Evolutionary conservation across 2,888 invertebrate genomes (phyloP).

Genomic region (Pachycephus smyrnensis): DNA sequence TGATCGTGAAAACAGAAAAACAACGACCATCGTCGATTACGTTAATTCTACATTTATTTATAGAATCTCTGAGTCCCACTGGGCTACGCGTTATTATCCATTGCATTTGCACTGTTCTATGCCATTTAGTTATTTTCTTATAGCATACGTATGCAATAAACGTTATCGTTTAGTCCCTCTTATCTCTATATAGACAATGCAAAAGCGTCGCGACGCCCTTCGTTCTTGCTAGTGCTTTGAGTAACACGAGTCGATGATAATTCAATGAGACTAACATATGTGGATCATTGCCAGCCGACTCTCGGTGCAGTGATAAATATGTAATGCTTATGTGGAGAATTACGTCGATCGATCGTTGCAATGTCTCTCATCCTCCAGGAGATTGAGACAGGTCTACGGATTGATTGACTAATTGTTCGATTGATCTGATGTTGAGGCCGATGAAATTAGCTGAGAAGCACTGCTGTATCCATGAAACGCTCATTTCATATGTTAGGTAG

Average conservation of each 20-base stretch:
- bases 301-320: slow-evolving; percentile 48
- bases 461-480: slow-evolving; percentile 44
- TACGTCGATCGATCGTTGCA: slow-evolving; percentile 37
- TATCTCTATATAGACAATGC: background rate
- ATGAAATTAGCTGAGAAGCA: slow-evolving; percentile 33
- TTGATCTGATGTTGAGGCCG: background rate
- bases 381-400: background rate
- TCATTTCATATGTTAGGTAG: slow-evolving; percentile 45
- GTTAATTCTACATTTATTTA: slow-evolving; percentile 33
- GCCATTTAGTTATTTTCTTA: background rate
- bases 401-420: background rate
- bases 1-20: slow-evolving; percentile 63
- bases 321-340: slow-evolving; percentile 46
- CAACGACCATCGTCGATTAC: slow-evolving; percentile 42
- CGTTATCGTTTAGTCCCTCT: background rate
- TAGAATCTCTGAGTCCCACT: slow-evolving; percentile 7
- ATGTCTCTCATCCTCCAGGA: slow-evolving; percentile 32
- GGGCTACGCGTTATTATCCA: background rate
- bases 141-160: background rate
- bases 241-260: background rate
- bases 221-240: background rate
- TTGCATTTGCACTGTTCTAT: background rate
- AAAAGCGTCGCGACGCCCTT: background rate
- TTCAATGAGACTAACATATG: slow-evolving; percentile 35
- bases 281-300: slow-evolving; percentile 56